phyloP scores from a whole-genome alignment of 2,888 invertebrate species.

The Eustalomyia histrio region DNA sequence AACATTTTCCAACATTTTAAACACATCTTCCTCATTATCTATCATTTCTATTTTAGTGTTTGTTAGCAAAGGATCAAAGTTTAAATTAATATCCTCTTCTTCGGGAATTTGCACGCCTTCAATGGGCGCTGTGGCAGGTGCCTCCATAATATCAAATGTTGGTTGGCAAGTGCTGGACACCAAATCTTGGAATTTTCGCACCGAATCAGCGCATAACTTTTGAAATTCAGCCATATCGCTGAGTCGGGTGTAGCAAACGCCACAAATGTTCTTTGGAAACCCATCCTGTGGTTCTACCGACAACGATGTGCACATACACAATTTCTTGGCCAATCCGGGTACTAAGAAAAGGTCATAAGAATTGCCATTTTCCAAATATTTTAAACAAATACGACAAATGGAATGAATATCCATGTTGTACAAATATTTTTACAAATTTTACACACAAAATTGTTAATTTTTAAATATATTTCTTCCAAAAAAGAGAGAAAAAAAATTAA shows the following conservation, averaged over 20 bases:
- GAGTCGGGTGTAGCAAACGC: constrained; percentile 73
- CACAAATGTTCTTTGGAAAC: constrained; percentile 75
- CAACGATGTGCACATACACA: constrained; percentile 75
- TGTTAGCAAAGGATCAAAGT: constrained; percentile 72
- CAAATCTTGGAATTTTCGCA: constrained; percentile 74
- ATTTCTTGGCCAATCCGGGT: constrained; percentile 75
- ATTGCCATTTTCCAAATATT: constrained; percentile 72
- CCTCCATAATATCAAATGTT: constrained; percentile 72
- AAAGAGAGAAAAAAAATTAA: constrained; percentile 55
- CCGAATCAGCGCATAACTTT: constrained; percentile 73
- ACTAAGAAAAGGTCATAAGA: constrained; percentile 74
- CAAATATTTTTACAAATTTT: constrained; percentile 15
- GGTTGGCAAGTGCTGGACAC: constrained; percentile 67
- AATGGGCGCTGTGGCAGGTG: constrained; percentile 59
- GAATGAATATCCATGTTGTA: constrained; percentile 69
- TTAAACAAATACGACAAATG: constrained; percentile 76
- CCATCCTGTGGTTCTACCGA: constrained; percentile 76
- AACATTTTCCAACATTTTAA: constrained; percentile 75
- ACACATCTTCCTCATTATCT: constrained; percentile 76
- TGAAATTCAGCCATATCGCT: constrained; percentile 76
- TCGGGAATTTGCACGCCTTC: constrained; percentile 57
- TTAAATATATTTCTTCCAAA: constrained; percentile 30
- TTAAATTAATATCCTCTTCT: constrained; percentile 73
- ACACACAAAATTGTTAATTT: constrained; percentile 33
- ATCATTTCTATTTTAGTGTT: constrained; percentile 75